Base-by-base conservation (phyloP, 2,797 vertebrate genomes). In the Sciurus carolinensis region DNA sequence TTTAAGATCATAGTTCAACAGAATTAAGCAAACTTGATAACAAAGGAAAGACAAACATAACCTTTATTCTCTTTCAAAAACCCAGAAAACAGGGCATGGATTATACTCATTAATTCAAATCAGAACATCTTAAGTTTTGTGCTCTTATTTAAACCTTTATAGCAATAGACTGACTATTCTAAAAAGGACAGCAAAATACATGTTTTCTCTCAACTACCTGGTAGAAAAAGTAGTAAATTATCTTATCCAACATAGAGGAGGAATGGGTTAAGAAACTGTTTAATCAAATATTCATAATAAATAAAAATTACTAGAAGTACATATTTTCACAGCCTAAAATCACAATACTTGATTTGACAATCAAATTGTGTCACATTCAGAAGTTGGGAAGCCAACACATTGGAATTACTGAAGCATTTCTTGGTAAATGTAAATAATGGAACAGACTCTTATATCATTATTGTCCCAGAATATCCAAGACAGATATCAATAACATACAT, bases 1-100 rank as follows among this genome's bases (percentile, higher is more conserved):
- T 98, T 98, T 97, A 97, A 97, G 97, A 96, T n/a, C 97, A 97
- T 59, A 96, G 96, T 97, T 93, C 97, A 97, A 93, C 93, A 96
- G 92, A 95, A 92, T 64, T 75, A 94, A 85, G 94, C 87, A 93
- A 94, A 94, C 18, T 26, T 0, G 72, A 90, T 97, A 95, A 88
- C 94, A 95, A 94, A 95, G 77, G n/a, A 67, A 97, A 97, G 62
- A 64, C 95, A 97, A 97, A 98, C 77, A 97, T 80, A 93, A 97
- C 97, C 96, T 98, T 98, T 98, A 96, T 96, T 97, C 96, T 88
- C 91, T 94, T 96, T 96, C 42, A 86, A 36, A 90, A 88, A 50
- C 33, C 39, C 30, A 33, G 57, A 90, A 95, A 92, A 92, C 5
- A 94, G 59, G 47, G 62, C 28, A 28, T 92, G 28, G 62, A 72